Evolutionary conservation across 2,113 vertebrate genomes (phyloP).

Genomic region (Excalfactoria chinensis): DNA sequence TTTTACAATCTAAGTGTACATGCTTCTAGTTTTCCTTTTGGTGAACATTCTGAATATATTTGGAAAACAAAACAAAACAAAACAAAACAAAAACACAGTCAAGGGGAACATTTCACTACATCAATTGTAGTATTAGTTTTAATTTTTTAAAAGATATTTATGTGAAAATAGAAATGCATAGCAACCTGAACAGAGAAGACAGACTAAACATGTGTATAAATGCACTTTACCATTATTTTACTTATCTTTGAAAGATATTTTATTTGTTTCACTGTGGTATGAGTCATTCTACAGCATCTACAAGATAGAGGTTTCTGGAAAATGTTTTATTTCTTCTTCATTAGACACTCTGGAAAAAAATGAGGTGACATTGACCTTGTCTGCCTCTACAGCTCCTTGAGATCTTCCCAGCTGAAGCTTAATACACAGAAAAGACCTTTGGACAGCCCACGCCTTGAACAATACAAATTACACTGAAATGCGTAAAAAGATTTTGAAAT

Average conservation of each 20-base stretch:
- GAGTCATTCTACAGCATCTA: not conserved
- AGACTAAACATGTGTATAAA: not conserved
- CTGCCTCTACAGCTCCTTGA: not conserved
- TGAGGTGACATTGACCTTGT: not conserved
- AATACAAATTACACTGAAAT: not conserved
- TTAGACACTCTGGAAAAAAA: not conserved
- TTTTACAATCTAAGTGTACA: not conserved
- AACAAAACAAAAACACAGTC: not conserved
- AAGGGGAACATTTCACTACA: not conserved
- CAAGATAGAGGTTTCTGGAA: not conserved
- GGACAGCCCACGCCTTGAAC: not conserved
- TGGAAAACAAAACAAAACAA: too few species aligned
- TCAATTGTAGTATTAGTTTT: not conserved
- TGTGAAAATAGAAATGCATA: not conserved
- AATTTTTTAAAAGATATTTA: not conserved
- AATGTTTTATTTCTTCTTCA: not conserved
- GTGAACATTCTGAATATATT: not conserved
- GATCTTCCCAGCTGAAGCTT: not conserved
- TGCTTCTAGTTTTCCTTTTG: not conserved
- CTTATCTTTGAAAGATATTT: not conserved
- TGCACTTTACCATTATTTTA: not conserved
- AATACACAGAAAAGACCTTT: not conserved
- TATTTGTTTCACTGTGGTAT: not conserved
- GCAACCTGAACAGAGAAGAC: not conserved
- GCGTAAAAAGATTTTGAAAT: not conserved